phyloP scores from a whole-genome alignment of 2,113 vertebrate species.

The Clarias magur region DNA sequence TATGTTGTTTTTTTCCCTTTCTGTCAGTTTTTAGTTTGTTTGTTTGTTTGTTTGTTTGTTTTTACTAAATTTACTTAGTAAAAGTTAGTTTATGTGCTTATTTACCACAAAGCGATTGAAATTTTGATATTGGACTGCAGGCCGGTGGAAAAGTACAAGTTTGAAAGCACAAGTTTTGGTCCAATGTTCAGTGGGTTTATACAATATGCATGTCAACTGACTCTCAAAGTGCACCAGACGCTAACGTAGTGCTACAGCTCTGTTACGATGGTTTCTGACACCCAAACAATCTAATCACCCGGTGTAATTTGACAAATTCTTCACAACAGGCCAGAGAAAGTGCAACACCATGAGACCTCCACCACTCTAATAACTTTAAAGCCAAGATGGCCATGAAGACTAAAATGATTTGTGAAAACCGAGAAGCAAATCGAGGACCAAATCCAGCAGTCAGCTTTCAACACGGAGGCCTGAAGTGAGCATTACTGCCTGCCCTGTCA shows the following conservation, averaged over 20 bases:
- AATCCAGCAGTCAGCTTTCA: constrained; percentile 10
- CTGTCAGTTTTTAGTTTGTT: not conserved
- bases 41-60: not conserved
- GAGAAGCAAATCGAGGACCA: constrained; percentile 26
- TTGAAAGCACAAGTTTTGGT: not conserved
- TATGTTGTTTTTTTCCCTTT: not conserved
- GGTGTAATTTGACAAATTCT: constrained; percentile 50
- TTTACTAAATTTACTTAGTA: not conserved
- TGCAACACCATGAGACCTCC: constrained; percentile 27
- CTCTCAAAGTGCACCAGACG: constrained; percentile 3
- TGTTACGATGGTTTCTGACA: constrained; percentile 27
- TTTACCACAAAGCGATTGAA: not conserved
- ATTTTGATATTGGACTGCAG: not conserved
- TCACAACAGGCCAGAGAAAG: constrained; percentile 39
- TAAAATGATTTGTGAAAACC: constrained; percentile 44
- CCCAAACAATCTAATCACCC: constrained; percentile 48
- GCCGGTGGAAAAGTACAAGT: not conserved
- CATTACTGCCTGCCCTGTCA: constrained; percentile 30
- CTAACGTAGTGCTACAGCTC: constrained; percentile 30
- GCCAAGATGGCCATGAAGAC: constrained; percentile 30
- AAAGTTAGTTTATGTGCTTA: not conserved
- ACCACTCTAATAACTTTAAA: constrained; percentile 45
- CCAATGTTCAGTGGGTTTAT: not conserved
- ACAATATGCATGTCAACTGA: not conserved
- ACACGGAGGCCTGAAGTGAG: constrained; percentile 19